Base-by-base conservation (phyloP, 1,140 invertebrate genomes). In the Drosophila gunungcola region DNA sequence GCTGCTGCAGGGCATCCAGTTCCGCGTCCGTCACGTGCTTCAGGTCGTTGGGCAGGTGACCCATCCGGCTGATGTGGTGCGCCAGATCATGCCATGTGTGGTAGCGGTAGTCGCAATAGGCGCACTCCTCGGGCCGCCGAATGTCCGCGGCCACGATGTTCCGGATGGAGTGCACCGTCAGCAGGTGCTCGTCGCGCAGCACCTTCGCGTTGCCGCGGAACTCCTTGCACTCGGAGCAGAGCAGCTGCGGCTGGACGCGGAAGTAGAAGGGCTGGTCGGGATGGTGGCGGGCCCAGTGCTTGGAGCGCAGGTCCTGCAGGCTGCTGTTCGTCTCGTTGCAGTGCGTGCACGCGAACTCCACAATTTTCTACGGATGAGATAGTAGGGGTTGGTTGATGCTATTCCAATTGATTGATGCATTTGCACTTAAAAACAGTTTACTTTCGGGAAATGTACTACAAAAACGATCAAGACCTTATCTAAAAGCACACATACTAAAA, bases 241-340 rank as follows among this genome's bases (percentile, higher is more conserved):
- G 60, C 1, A 88, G 46, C 13, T 63, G 55, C 6, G 75, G 76
- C 25, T 89, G 84, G 3, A 80, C 80, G 6, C 67, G 70, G 39
- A 88, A 88, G 16, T 73, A 83, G 49, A 88, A 88, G 1, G 83
- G 72, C 38, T 56, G 55, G 1, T 80, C 63, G 3, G 57, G n/a
- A 60, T 88, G 83, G 10, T 5, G 11, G 1, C 9, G 2, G 2
- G 67, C 29, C 63, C 79, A 86, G 55, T 88, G 83, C 12, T 89
- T 32, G 12, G 27, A 38, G n/a, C 67, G 67, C 12, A 88, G 38
- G 1, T 73, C 48, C 13, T n/a, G 10, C 3, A 80, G 36, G n/a
- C 63, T 45, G 29, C 10, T 42, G 27, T 51, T 49, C 0, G 51
- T 83, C 27, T 43, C 56, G 0, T 38, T 43, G 61, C 83, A 88